Conservation (phyloP, 2,113 vertebrate species). For the Ciconia maguari region DNA sequence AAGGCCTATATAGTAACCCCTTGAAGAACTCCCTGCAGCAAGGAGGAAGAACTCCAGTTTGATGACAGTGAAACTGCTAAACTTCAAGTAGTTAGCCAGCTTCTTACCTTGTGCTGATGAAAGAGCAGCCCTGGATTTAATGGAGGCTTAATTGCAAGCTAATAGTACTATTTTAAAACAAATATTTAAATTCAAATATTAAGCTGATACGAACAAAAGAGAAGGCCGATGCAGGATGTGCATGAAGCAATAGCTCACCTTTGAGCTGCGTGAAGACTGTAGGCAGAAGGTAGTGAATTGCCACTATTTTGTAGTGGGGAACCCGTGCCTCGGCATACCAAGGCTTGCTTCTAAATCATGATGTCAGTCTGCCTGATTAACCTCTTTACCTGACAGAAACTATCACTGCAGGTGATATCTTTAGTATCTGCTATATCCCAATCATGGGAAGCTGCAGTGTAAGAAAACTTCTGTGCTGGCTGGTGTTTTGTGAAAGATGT, state of each 20-base stretch:
- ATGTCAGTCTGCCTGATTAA: not conserved
- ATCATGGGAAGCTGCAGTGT: fast-evolving
- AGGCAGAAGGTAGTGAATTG: not conserved
- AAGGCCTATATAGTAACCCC: not conserved
- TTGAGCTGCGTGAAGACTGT: not conserved
- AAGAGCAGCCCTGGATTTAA: not conserved
- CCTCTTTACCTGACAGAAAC: not conserved
- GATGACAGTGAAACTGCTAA: not conserved
- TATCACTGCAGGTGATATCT: fast-evolving
- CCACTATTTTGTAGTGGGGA: not conserved
- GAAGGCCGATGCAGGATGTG: not conserved
- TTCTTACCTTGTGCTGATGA: not conserved
- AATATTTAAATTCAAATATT: not conserved
- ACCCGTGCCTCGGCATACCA: fast-evolving
- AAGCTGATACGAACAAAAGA: not conserved
- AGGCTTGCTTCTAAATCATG: not conserved
- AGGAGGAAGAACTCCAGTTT: not conserved
- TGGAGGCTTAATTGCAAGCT: not conserved
- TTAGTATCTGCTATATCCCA: not conserved
- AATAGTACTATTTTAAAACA: not conserved
- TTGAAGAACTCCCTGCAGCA: not conserved
- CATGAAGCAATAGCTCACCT: not conserved
- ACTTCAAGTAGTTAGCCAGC: not conserved
- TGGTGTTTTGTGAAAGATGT: fast-evolving
- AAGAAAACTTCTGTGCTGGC: not conserved